Evolutionary conservation across 2,113 vertebrate species (phyloP).

Genomic region (Rhinoderma darwinii): DNA sequence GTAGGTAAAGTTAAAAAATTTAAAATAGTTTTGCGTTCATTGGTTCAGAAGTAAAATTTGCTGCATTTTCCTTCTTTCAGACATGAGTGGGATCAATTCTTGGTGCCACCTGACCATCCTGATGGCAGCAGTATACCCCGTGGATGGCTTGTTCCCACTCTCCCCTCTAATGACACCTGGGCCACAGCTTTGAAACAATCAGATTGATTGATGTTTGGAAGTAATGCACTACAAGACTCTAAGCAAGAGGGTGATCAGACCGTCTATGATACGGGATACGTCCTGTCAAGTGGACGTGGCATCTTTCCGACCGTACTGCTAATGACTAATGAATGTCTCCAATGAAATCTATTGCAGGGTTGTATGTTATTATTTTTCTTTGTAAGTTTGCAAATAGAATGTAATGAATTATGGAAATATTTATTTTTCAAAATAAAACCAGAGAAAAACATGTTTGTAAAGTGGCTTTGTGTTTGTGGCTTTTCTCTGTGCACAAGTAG

Average conservation of each 20-base stretch:
- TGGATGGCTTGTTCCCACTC: slow-evolving; percentile 85
- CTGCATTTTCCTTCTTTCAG: slow-evolving; percentile 71
- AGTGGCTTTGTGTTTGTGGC: background rate
- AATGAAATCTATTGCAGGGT: too few relatives aligned
- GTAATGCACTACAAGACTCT: background rate
- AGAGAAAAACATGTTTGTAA: background rate
- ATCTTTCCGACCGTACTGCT: background rate
- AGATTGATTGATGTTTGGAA: background rate
- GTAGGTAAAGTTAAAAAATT: too few relatives aligned
- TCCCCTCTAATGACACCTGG: slow-evolving; percentile 84
- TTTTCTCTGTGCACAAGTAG: too few relatives aligned
- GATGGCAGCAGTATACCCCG: slow-evolving; percentile 84
- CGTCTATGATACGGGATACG: background rate
- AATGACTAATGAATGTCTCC: background rate
- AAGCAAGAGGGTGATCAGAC: background rate
- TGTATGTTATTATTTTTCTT: background rate
- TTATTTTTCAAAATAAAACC: background rate
- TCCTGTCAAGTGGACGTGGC: background rate
- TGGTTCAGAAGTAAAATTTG: background rate
- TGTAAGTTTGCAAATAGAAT: background rate
- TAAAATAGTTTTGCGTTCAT: background rate
- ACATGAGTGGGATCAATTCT: slow-evolving; percentile 89
- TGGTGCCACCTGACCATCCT: slow-evolving; percentile 83
- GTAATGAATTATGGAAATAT: background rate
- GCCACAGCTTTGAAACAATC: slow-evolving; percentile 73